Evolutionary conservation across 2,888 invertebrate species (phyloP).

Genomic region (Drosophila anceps): DNA sequence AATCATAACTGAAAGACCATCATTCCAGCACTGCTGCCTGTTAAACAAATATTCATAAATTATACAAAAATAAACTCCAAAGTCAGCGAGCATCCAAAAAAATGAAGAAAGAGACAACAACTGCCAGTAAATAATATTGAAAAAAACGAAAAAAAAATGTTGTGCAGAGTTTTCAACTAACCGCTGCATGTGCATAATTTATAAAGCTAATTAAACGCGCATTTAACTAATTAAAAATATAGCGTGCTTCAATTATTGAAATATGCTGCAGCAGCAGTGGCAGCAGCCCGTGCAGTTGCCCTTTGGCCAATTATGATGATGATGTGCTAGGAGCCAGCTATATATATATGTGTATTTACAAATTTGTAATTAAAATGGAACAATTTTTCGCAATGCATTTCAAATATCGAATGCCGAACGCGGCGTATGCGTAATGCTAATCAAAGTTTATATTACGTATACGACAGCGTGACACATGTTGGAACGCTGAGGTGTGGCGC

Average conservation of each 20-base stretch:
- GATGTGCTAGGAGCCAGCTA: conserved; percentile 12
- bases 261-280: conserved; percentile 63
- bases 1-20: conserved; percentile 64
- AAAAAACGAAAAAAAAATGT: conserved; percentile 28
- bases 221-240: conserved; percentile 81
- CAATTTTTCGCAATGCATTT: conserved; percentile 50
- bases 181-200: conserved; percentile 81
- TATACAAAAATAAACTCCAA: conserved; percentile 48
- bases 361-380: conserved; percentile 68
- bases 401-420: conserved; percentile 50
- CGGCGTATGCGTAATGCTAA: conserved; percentile 70
- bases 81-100: conserved; percentile 27
- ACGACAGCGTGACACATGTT: conserved; percentile 62
- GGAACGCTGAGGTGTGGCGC: conserved; percentile 18
- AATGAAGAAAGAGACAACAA: conserved; percentile 12
- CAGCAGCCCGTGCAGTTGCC: conserved; percentile 19
- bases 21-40: conserved; percentile 34
- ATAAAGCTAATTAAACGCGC: conserved; percentile 81
- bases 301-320: conserved; percentile 68
- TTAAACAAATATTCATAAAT: conserved; percentile 66
- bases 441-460: conserved; percentile 71
- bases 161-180: conserved; percentile 56
- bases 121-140: conserved; percentile 36
- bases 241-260: conserved; percentile 78
- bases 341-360: conserved; percentile 36